Evolutionary conservation across 2,113 vertebrate genomes (phyloP), one percentile per base, ranked within the genome.

Genomic region (Lasiurus cinereus): DNA sequence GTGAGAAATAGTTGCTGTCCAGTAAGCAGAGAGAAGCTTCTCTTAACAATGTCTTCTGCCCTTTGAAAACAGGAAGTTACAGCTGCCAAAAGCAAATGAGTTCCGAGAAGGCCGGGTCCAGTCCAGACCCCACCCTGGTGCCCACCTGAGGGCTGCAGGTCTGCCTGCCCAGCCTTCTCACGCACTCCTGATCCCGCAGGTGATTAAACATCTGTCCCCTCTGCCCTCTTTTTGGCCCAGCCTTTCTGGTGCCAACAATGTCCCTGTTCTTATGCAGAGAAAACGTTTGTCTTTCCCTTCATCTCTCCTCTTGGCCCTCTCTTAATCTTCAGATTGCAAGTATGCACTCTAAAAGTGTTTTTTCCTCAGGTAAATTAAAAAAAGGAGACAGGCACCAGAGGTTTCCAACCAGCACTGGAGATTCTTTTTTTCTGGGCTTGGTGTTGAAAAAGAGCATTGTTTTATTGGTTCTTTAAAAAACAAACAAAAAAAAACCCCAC

Each of bases 11-110:
- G 46, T 36, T 24, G 69, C 76, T 70, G 48, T 80, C 83, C 43
- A 11, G 66, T 2, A 13, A 69, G 83, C 67, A 1, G 0, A 46
- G 50, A 19, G 48, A 64, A 62, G 87, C 12, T 73, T 59, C 22
- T 15, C 59, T n/a, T n/a, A 74, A 66, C 16, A 1, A 52, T 0
- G 39, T 50, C 64, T 72, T 52, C n/a, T 39, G 46, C 69, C 78
- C 70, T 92, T 64, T 79, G 91, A 66, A 93, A 87, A 48, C 83
- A 91, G 93, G 95, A 93, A 91, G 91, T 64, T 16, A 2, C 27
- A 15, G 29, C 0, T 1, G 86, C 76, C 96, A 54, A 19, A 5
- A 48, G 91, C 78, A 77, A 89, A 12, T 5, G 48, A 50, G 59
- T 21, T 24, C 6, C 0, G 1, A 2, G 4, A n/a, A 3, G 74